phyloP scores from a whole-genome alignment of 2,888 invertebrate species.

The Leptogaster cylindrica region DNA sequence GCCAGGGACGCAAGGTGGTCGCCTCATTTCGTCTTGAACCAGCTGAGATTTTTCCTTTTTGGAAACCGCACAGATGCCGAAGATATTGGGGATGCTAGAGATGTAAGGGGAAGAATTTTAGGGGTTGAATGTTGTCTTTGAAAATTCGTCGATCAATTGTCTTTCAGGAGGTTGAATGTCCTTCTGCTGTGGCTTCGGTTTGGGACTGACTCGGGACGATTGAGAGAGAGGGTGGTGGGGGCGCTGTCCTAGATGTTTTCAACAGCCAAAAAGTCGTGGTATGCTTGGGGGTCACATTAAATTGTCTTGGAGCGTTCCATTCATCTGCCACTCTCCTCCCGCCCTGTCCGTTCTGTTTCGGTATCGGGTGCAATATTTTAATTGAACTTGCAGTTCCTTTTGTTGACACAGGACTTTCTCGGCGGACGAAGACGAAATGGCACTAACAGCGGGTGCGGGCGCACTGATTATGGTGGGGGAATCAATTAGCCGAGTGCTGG shows the following conservation, averaged over 20 bases:
- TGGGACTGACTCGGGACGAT: background rate
- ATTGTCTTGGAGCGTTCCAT: slow-evolving; percentile 33
- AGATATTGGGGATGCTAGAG: background rate
- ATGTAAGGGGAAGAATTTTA: slow-evolving; percentile 10
- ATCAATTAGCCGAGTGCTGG: slow-evolving; percentile 45
- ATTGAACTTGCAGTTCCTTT: slow-evolving; percentile 46
- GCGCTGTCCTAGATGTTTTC: background rate
- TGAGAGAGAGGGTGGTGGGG: background rate
- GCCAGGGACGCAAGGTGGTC: slow-evolving; percentile 8
- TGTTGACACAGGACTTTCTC: slow-evolving; percentile 43
- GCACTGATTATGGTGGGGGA: slow-evolving; percentile 39
- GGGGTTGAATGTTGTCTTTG: slow-evolving; percentile 41
- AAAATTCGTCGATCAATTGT: slow-evolving; percentile 47
- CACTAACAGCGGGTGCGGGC: background rate
- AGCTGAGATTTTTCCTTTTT: background rate
- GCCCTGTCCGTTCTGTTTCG: slow-evolving; percentile 2
- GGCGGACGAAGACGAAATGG: slow-evolving; percentile 19
- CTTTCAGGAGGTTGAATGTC: slow-evolving; percentile 41
- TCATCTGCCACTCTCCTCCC: background rate
- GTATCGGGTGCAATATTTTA: slow-evolving; percentile 45
- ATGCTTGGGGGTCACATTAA: slow-evolving; percentile 27
- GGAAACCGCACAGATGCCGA: background rate
- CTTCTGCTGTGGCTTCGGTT: slow-evolving; percentile 26
- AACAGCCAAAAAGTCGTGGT: slow-evolving; percentile 15
- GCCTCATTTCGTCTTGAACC: slow-evolving; percentile 1